Percentiles rank a stretch among this genome's conserved stretches.
Conservation (phyloP, 2,888 invertebrate genomes). For the Synergus gifuensis region DNA sequence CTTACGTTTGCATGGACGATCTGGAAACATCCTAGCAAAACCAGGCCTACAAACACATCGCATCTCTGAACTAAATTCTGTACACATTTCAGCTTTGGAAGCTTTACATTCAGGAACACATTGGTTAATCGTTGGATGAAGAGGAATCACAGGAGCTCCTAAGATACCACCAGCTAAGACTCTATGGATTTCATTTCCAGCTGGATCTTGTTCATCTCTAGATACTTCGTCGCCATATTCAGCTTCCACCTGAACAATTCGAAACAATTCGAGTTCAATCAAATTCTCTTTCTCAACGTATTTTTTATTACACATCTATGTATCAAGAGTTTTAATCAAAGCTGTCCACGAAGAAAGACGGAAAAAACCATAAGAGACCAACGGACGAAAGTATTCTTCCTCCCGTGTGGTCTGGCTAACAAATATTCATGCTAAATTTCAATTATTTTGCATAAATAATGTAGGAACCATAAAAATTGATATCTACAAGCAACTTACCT, state of each 20-base stretch:
- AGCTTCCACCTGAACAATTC: slow-evolving; percentile 69
- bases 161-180: slow-evolving; percentile 73
- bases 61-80: slow-evolving; percentile 81
- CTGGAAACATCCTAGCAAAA: slow-evolving; percentile 92
- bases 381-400: too few species aligned
- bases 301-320: too few species aligned
- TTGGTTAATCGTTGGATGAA: slow-evolving; percentile 79
- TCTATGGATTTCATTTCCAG: slow-evolving; percentile 72
- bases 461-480: background rate
- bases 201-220: slow-evolving; percentile 73
- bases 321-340: too few species aligned
- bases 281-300: background rate
- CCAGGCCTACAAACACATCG: slow-evolving; percentile 91
- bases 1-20: slow-evolving; percentile 93
- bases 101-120: slow-evolving; percentile 90
- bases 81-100: slow-evolving; percentile 87
- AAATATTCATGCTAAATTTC: too few species aligned
- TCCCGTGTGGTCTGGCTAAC: too few species aligned
- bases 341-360: too few species aligned
- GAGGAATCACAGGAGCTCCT: slow-evolving; percentile 70
- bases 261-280: background rate
- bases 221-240: slow-evolving; percentile 73
- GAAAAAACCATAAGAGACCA: too few species aligned
- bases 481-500: slow-evolving; percentile 61
- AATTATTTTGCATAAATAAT: too few species aligned